Evolutionary conservation across 2,113 vertebrate genomes (phyloP).

Genomic region (Myiopsitta monachus): DNA sequence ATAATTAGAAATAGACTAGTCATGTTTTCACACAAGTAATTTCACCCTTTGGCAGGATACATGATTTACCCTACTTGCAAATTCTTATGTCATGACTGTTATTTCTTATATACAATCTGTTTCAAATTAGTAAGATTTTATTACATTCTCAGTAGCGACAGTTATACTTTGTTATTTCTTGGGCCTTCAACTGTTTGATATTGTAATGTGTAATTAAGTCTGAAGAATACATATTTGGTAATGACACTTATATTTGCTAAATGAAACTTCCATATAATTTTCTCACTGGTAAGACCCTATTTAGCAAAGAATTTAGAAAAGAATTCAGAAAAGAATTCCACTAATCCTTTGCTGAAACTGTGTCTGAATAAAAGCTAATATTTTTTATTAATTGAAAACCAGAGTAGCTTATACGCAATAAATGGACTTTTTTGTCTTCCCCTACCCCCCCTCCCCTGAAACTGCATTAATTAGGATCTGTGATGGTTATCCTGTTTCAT

Average conservation of each 20-base stretch:
- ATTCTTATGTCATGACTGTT: background rate
- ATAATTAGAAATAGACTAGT: background rate
- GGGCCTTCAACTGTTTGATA: background rate
- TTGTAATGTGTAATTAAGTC: conserved; percentile 20
- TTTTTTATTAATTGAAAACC: background rate
- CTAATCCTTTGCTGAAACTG: background rate
- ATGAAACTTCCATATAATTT: background rate
- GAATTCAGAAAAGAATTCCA: background rate
- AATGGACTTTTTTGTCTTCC: too few species aligned
- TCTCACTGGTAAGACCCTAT: background rate
- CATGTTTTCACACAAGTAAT: background rate
- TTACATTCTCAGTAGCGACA: background rate
- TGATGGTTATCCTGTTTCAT: background rate
- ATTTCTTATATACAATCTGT: background rate
- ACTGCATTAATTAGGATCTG: background rate
- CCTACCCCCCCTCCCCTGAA: background rate
- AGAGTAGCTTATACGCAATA: background rate
- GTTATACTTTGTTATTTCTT: conserved; percentile 4
- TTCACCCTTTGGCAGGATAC: background rate
- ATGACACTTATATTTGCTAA: background rate
- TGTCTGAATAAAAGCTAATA: background rate
- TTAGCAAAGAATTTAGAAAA: background rate
- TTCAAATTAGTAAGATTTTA: conserved; percentile 26
- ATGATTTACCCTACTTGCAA: background rate
- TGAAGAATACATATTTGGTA: background rate